phyloP scores from a whole-genome alignment of 2,797 vertebrate species.

The Melanotaenia nigrans region DNA sequence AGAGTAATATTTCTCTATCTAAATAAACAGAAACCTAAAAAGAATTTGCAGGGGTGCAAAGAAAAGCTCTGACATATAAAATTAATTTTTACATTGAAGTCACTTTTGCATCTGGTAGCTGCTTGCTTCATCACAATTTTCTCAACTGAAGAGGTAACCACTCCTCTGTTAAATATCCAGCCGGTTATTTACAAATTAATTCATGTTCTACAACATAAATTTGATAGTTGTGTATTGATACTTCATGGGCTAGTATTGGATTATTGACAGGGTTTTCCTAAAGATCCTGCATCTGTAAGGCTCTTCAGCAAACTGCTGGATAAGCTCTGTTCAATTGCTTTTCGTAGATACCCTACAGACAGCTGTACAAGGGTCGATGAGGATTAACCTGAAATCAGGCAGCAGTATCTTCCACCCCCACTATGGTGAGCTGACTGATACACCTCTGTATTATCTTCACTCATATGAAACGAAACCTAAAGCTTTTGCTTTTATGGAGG shows the following conservation, averaged over 20 bases:
- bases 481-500: background rate
- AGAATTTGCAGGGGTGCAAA: too few species aligned
- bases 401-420: background rate
- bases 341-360: background rate
- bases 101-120: too few species aligned
- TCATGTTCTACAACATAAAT: background rate
- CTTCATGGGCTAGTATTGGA: background rate
- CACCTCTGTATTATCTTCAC: background rate
- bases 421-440: background rate
- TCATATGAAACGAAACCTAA: background rate
- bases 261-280: background rate
- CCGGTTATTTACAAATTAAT: fast-evolving
- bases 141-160: background rate
- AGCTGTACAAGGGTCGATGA: constrained; percentile 10
- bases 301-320: constrained; percentile 12
- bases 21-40: too few species aligned
- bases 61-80: too few species aligned
- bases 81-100: too few species aligned
- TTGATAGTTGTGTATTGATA: background rate
- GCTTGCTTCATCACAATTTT: too few species aligned
- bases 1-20: too few species aligned
- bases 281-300: background rate
- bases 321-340: background rate
- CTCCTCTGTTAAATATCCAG: background rate
- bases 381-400: constrained; percentile 28